These are phyloP conservation scores for Siphamia tubifer DNA, from an alignment of 2,113 vertebrate species.

Conservation along the genomic window DNA sequence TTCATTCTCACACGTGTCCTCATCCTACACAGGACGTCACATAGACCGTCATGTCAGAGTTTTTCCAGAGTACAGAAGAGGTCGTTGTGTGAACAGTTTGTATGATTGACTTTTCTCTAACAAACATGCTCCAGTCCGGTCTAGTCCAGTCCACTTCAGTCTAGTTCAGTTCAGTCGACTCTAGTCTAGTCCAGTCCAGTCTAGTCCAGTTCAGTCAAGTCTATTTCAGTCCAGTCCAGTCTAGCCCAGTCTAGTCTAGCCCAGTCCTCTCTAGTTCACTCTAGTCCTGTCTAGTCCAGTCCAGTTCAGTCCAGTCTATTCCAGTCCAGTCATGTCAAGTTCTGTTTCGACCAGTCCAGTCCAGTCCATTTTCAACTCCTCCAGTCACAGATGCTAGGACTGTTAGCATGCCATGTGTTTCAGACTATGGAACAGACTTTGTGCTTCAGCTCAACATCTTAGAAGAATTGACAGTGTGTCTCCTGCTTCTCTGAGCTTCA, in stretches of 20 bases:
- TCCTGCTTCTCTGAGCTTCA: too few relatives aligned
- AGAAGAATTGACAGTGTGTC: too few relatives aligned
- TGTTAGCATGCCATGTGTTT: not conserved
- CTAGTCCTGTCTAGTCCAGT: too few relatives aligned
- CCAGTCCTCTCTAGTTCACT: too few relatives aligned
- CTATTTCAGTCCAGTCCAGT: constrained; percentile 8
- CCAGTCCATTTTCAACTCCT: not conserved
- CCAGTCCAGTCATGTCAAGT: constrained; percentile 23
- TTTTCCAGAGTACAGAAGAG: constrained; percentile 62
- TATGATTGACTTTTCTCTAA: constrained; percentile 30
- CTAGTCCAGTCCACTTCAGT: not conserved
- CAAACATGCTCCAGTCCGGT: constrained; percentile 9
- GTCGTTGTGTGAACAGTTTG: constrained; percentile 52
- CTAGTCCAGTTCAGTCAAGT: not conserved
- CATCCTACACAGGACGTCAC: not conserved
- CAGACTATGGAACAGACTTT: too few relatives aligned
- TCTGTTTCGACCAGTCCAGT: too few relatives aligned
- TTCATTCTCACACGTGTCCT: not conserved
- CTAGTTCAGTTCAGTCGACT: not conserved
- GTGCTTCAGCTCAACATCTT: too few relatives aligned
- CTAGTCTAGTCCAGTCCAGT: too few relatives aligned
- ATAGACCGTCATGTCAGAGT: constrained; percentile 41
- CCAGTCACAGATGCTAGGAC: not conserved
- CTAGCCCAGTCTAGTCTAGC: not conserved
- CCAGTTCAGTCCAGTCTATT: not conserved